A percentile compares a stretch with the other conserved stretches of the same genome.
These are phyloP conservation scores for Saturnia pavonia DNA, from an alignment of 2,888 invertebrate species.

Conservation along the genomic window DNA sequence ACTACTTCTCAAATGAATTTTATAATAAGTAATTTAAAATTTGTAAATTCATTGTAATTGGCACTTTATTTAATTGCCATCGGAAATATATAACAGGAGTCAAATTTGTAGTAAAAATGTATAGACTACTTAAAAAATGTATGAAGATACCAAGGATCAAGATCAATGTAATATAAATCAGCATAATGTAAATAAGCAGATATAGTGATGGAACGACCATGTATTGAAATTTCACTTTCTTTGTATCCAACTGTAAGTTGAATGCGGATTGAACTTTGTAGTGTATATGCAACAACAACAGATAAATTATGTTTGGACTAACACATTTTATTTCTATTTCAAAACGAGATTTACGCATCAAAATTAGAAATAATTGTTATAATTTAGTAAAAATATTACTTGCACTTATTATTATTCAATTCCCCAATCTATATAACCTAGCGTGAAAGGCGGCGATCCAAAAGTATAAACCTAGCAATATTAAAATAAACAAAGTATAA, in stretches of 20 bases:
- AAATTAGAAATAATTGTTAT: background rate
- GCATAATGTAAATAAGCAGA: too few relatives aligned
- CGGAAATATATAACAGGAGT: background rate
- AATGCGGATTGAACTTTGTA: background rate
- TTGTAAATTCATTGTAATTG: background rate
- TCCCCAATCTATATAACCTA: background rate
- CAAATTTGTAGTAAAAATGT: background rate
- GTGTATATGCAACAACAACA: background rate
- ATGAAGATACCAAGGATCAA: too few relatives aligned
- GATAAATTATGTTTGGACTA: background rate
- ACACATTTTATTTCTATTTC: background rate
- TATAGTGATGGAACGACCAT: too few relatives aligned
- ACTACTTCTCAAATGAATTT: too few relatives aligned
- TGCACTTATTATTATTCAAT: background rate
- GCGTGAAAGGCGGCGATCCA: background rate
- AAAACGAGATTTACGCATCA: background rate
- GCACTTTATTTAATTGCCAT: background rate
- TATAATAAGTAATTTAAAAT: too few relatives aligned
- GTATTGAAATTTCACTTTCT: too few relatives aligned
- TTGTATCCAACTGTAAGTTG: too few relatives aligned
- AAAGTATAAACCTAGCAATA: background rate
- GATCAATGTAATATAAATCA: too few relatives aligned
- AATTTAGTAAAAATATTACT: background rate
- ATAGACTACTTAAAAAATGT: too few relatives aligned
- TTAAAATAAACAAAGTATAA: background rate